Percentiles rank a stretch among this genome's conserved stretches.
Evolutionary conservation across 2,113 vertebrate genomes (phyloP).

Genomic region (Hemiscyllium ocellatum): DNA sequence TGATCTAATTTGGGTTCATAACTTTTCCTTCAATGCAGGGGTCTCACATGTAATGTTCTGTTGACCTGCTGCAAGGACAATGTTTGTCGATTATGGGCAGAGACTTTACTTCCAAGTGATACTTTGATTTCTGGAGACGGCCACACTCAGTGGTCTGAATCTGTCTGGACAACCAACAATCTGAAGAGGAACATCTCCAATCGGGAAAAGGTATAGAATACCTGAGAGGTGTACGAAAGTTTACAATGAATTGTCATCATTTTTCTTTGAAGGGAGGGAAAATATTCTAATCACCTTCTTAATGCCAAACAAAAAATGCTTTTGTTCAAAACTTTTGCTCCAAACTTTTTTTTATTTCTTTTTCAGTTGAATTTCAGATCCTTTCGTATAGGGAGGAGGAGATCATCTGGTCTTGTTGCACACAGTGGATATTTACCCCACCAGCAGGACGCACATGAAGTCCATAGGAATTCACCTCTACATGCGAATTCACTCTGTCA

Average conservation of each 20-base stretch:
- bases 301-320: neutral
- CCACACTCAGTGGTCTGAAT: conserved; percentile 56
- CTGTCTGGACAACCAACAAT: conserved; percentile 54
- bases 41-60: conserved; percentile 84
- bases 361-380: conserved; percentile 70
- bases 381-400: conserved; percentile 62
- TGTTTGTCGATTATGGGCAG: conserved; percentile 91
- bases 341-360: neutral
- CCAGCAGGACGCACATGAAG: conserved; percentile 73
- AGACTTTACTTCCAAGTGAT: conserved; percentile 90
- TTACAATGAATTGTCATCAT: neutral
- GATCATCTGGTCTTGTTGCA: conserved; percentile 64
- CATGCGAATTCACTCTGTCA: conserved; percentile 90
- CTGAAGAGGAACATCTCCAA: conserved; percentile 67
- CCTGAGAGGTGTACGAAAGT: conserved; percentile 61
- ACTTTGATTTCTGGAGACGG: conserved; percentile 70
- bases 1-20: neutral
- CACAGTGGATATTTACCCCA: conserved; percentile 72
- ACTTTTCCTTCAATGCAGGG: conserved; percentile 57
- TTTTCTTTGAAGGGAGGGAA: neutral
- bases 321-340: neutral
- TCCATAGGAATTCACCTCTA: conserved; percentile 58
- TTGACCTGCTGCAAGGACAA: conserved; percentile 97
- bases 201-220: conserved; percentile 60
- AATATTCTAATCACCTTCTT: neutral